Percentiles rank a stretch among this genome's conserved stretches.
These are phyloP conservation scores for Rhincodon typus DNA, from an alignment of 2,797 vertebrate species.

Conservation along the genomic window DNA sequence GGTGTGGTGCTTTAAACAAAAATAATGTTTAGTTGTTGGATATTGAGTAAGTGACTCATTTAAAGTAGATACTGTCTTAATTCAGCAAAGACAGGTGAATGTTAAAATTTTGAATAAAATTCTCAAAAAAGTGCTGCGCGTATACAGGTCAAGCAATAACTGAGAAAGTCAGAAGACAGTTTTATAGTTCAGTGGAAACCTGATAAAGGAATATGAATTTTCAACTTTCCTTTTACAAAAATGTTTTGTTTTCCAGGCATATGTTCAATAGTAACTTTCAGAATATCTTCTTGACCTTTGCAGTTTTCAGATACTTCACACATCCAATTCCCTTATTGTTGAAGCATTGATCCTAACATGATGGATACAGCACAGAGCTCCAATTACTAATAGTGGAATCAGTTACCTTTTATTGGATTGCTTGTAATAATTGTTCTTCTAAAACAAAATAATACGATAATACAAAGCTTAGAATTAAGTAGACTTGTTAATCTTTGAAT, in stretches of 20 bases:
- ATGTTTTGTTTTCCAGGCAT: background rate
- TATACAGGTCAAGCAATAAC: background rate
- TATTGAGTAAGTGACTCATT: background rate
- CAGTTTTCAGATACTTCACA: background rate
- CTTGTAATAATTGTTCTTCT: background rate
- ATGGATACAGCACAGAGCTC: background rate
- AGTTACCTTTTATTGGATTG: slow-evolving; percentile 47
- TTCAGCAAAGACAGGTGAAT: background rate
- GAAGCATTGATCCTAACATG: background rate
- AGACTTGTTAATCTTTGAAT: background rate
- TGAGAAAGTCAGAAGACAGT: background rate
- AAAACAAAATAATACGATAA: background rate
- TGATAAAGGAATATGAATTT: background rate
- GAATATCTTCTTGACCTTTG: background rate
- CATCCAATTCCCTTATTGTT: background rate
- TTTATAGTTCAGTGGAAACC: background rate
- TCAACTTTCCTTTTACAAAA: background rate
- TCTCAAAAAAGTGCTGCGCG: background rate
- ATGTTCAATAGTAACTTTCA: background rate
- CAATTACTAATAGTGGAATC: background rate
- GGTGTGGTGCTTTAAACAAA: background rate
- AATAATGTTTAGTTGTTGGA: background rate
- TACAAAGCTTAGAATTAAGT: background rate
- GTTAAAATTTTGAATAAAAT: background rate
- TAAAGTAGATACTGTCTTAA: background rate